These are phyloP conservation scores for Lissocephala sabroskyi DNA, from an alignment of 2,888 invertebrate species.

Conservation along the genomic window DNA sequence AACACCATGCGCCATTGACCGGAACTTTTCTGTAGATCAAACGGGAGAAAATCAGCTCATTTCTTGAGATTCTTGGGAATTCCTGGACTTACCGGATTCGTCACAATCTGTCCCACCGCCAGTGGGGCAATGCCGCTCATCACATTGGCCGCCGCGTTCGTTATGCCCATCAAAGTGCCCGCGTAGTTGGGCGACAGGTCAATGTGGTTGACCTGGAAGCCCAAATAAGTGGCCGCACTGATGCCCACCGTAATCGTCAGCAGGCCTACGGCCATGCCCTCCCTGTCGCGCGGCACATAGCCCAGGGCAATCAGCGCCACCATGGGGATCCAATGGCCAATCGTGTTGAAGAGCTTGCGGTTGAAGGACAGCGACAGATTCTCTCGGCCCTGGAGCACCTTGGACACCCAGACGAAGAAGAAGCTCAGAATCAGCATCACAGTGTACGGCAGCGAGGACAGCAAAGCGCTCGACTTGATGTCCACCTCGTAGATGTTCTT, in stretches of 20 bases:
- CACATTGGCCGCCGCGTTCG: slow-evolving; percentile 84
- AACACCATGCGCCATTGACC: slow-evolving; percentile 75
- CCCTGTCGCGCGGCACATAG: slow-evolving; percentile 71
- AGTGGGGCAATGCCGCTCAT: slow-evolving; percentile 86
- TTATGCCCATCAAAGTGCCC: slow-evolving; percentile 88
- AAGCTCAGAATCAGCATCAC: slow-evolving; percentile 82
- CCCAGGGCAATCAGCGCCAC: slow-evolving; percentile 78
- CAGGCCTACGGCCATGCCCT: slow-evolving; percentile 76
- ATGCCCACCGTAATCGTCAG: slow-evolving; percentile 83
- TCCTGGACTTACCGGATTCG: slow-evolving; percentile 76
- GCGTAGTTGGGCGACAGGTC: slow-evolving; percentile 89
- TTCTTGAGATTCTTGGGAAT: not conserved
- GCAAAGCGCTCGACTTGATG: slow-evolving; percentile 80
- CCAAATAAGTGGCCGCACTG: slow-evolving; percentile 84
- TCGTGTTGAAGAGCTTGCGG: slow-evolving; percentile 75
- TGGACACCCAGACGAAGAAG: slow-evolving; percentile 80
- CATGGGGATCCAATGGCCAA: slow-evolving; percentile 81
- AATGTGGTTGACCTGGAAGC: slow-evolving; percentile 87
- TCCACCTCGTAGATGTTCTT: slow-evolving; percentile 80
- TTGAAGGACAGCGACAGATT: slow-evolving; percentile 67
- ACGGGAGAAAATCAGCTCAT: too few relatives aligned
- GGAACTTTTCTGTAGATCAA: slow-evolving; percentile 65
- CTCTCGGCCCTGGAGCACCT: slow-evolving; percentile 70
- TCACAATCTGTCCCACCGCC: slow-evolving; percentile 79
- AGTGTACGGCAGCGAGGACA: slow-evolving; percentile 82